These are phyloP conservation scores for Fulica atra DNA, from an alignment of 2,113 vertebrate species.

Conservation along the genomic window DNA sequence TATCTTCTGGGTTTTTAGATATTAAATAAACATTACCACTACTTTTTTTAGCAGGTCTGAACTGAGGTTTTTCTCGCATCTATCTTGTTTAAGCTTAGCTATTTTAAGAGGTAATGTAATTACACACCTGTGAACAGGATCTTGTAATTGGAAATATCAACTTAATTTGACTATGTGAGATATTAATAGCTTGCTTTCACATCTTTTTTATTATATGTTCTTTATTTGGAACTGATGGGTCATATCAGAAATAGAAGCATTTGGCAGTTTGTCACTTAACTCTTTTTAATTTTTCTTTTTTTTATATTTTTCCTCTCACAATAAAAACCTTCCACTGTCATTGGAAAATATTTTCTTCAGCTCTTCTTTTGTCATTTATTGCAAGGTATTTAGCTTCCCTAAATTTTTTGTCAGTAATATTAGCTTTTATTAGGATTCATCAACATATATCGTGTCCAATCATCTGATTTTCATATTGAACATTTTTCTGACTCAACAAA, in stretches of 20 bases:
- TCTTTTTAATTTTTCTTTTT: background rate
- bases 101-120: conserved; percentile 29
- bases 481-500: background rate
- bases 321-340: background rate
- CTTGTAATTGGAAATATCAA: background rate
- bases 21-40: background rate
- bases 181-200: background rate
- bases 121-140: background rate
- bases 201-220: background rate
- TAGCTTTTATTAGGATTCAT: background rate
- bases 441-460: background rate
- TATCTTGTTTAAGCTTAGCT: background rate
- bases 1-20: background rate
- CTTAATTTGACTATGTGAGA: background rate
- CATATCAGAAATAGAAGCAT: background rate
- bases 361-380: background rate
- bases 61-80: background rate
- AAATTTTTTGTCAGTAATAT: background rate
- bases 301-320: background rate
- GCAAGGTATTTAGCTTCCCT: background rate
- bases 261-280: background rate
- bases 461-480: background rate
- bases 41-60: background rate
- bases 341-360: background rate
- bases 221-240: background rate